Conservation (phyloP, 2,888 invertebrate species). For the Hydriomena furcata region DNA sequence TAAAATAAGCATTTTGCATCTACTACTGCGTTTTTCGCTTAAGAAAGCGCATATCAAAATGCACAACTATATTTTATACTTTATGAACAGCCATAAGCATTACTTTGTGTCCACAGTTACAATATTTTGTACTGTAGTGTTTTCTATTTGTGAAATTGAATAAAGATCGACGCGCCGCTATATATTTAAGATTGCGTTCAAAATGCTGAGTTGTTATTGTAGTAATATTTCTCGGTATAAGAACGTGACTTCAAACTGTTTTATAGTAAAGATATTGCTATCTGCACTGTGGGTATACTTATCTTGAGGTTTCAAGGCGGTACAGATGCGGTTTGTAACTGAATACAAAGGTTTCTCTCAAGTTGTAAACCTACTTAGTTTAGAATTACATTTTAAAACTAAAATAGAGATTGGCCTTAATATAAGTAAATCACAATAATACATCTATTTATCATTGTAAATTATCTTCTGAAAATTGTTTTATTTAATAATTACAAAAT, state of each 20-base stretch:
- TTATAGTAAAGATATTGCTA: not conserved
- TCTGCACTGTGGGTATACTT: slow-evolving; percentile 17
- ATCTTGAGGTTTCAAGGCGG: slow-evolving; percentile 23
- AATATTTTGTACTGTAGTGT: slow-evolving; percentile 14
- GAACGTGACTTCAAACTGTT: slow-evolving; percentile 28
- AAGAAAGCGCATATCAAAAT: not conserved
- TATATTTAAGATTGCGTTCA: slow-evolving; percentile 8
- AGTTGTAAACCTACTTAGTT: slow-evolving; percentile 12
- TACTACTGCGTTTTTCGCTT: no score
- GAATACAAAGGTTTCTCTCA: slow-evolving; percentile 17
- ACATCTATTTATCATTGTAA: no score
- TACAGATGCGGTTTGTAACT: slow-evolving; percentile 15
- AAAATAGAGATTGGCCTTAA: no score
- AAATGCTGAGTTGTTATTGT: slow-evolving; percentile 16
- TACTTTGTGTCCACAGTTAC: slow-evolving; percentile 2
- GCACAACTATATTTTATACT: not conserved
- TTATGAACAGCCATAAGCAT: slow-evolving; percentile 13
- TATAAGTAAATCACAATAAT: no score
- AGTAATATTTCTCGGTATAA: slow-evolving; percentile 18
- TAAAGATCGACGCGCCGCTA: slow-evolving; percentile 7
- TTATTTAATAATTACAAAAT: no score
- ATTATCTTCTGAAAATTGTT: no score
- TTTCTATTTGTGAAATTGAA: slow-evolving; percentile 21
- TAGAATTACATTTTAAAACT: slow-evolving; percentile 1
- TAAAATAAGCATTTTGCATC: no score